These are phyloP conservation scores for Moxostoma hubbsi DNA, from an alignment of 2,797 vertebrate genomes.

Conservation along the genomic window DNA sequence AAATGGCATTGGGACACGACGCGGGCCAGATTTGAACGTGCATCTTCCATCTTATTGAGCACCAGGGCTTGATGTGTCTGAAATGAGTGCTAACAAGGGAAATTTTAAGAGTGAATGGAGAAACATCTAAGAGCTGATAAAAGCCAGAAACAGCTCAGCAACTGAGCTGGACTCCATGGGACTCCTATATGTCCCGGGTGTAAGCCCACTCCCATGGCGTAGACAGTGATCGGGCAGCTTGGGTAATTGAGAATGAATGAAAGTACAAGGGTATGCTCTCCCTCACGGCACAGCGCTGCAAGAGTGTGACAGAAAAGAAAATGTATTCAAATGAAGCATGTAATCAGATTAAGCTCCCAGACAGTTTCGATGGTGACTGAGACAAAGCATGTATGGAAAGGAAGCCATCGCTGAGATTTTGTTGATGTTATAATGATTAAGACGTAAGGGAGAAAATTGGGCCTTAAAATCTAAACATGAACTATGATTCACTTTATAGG, in stretches of 20 bases:
- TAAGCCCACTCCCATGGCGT: background rate
- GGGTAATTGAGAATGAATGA: slow-evolving; percentile 66
- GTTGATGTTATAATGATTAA: slow-evolving; percentile 28
- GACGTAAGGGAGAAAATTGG: too few relatives aligned
- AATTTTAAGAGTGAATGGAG: background rate
- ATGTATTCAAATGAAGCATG: slow-evolving; percentile 79
- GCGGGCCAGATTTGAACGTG: too few relatives aligned
- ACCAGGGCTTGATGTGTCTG: background rate
- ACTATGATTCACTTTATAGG: too few relatives aligned
- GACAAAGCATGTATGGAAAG: slow-evolving; percentile 1
- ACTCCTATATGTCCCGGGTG: background rate
- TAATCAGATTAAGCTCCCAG: slow-evolving; percentile 75
- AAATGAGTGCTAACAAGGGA: background rate
- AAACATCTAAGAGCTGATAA: background rate
- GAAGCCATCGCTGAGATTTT: slow-evolving; percentile 20
- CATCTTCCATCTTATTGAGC: too few relatives aligned
- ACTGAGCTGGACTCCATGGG: slow-evolving; percentile 12
- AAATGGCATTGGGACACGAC: too few relatives aligned
- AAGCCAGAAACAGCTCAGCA: slow-evolving; percentile 8
- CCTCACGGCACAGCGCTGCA: slow-evolving; percentile 57
- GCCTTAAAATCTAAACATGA: too few relatives aligned
- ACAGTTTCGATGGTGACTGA: slow-evolving; percentile 11
- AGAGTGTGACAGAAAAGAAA: slow-evolving; percentile 75
- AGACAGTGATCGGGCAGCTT: slow-evolving; percentile 62
- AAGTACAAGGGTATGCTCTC: slow-evolving; percentile 49